Base-by-base conservation (phyloP, 1,140 invertebrate species). In the Trichomalopsis sarcophagae region DNA sequence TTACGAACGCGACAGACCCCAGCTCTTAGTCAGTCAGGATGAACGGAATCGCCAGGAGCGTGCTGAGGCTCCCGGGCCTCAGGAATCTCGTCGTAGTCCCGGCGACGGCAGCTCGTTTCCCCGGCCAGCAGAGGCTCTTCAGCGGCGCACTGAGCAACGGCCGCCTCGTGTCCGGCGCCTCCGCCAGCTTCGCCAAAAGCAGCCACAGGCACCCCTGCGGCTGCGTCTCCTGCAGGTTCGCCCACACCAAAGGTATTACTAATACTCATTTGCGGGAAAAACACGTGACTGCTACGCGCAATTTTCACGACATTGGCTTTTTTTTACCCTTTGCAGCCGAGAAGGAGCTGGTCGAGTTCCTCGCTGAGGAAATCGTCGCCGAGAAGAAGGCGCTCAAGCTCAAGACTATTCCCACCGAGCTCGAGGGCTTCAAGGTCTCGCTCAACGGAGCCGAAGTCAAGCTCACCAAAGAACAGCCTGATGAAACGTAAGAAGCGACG, bases 331-430 rank as follows among this genome's bases (percentile, higher is more conserved):
- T 90, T 91, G 74, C 86, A 98, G 97, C 96, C 89, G 97, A 98
- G 92, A 95, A 96, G 87, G 97, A 98, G 90, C 93, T 98, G 50
- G 95, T 97, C 0, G 96, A 97, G 90, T 98, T 98, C 90, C 92
- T 98, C 0, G 95, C 95, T 6, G 97, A 98, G 91, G 98, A 98
- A 94, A 98, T 98, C 85, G 94, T 96, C 78, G 96, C 97, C 0
- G 98, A 98, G 91, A 96, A 96, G 86, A 97, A 97, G 91, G 95
- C 96, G 11, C 95, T 96, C 87, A 97, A 97, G 91, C 89, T 95
- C 3, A 96, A 96, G 91, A 95, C 94, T 0, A 94, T 97, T 87
- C 96, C 96, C 6, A 94, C 95, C n/a, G 95, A 96, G 88, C 86
- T 98, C 33, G 96, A 97, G 30, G 97, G 96, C 1, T 98, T 98